A percentile compares a stretch with the other conserved stretches of the same genome.
These are phyloP conservation scores for Tamandua tetradactyla DNA, from an alignment of 2,797 vertebrate genomes.

Conservation along the genomic window DNA sequence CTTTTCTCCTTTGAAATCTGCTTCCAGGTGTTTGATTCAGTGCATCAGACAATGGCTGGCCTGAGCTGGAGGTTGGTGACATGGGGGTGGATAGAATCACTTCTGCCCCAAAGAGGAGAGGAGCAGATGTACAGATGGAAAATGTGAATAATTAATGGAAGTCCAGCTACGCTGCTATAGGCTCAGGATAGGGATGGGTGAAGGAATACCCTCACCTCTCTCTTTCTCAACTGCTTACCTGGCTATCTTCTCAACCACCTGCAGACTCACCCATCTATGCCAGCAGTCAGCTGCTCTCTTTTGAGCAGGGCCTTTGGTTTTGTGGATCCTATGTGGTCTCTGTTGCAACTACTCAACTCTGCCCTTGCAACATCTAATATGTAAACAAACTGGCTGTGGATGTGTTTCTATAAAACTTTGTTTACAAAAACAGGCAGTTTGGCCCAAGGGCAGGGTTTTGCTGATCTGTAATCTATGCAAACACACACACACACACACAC, in stretches of 20 bases:
- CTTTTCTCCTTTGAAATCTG: neutral
- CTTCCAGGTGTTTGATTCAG: neutral
- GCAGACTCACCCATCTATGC: neutral
- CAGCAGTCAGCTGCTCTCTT: neutral
- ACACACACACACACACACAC: accelerated
- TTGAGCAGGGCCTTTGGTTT: neutral
- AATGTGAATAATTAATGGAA: neutral
- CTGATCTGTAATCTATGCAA: neutral
- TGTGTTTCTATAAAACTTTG: neutral
- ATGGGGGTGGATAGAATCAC: neutral
- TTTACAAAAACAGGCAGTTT: neutral
- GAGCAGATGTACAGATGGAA: neutral
- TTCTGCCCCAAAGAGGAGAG: neutral
- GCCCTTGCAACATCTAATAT: neutral
- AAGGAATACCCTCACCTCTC: neutral
- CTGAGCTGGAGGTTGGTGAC: neutral
- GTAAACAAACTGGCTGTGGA: neutral
- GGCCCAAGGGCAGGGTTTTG: neutral
- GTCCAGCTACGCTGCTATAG: neutral
- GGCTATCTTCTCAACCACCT: neutral
- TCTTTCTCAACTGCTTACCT: neutral
- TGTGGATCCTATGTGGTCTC: neutral
- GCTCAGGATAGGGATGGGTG: accelerated
- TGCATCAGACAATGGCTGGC: neutral
- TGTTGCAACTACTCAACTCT: neutral